These are phyloP conservation scores for Eristalis pertinax DNA, from an alignment of 2,888 invertebrate species.

Conservation along the genomic window DNA sequence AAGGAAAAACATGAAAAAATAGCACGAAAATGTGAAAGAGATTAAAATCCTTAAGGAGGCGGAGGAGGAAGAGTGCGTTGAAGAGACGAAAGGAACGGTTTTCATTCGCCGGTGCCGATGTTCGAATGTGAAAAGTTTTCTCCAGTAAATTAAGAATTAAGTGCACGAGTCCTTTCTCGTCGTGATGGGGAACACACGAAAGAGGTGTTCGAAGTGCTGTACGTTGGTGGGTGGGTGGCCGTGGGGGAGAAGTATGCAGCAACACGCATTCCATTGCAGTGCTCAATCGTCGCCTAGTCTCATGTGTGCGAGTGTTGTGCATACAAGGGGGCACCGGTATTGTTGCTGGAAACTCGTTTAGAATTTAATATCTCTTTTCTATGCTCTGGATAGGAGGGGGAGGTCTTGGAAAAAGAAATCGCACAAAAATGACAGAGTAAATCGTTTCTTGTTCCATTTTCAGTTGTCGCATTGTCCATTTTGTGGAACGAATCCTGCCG, in stretches of 20 bases:
- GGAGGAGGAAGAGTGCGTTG: not conserved
- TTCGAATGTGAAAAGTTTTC: conserved; percentile 69
- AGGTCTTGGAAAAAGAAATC: not conserved
- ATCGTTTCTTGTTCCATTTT: conserved; percentile 32
- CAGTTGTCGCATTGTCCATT: conserved; percentile 30
- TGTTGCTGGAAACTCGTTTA: conserved; percentile 56
- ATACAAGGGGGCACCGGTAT: too few species aligned
- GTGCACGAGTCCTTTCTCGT: conserved; percentile 37
- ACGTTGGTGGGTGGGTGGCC: not conserved
- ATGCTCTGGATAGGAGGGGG: conserved; percentile 21
- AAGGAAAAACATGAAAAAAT: not conserved
- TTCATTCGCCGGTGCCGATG: conserved; percentile 22
- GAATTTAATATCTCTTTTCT: conserved; percentile 35
- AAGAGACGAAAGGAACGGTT: conserved; percentile 36
- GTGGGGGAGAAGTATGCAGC: conserved; percentile 6
- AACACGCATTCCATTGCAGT: conserved; percentile 35
- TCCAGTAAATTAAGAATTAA: conserved; percentile 57
- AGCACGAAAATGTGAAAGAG: conserved; percentile 25
- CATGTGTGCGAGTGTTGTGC: conserved; percentile 12
- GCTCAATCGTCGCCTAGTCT: conserved; percentile 33
- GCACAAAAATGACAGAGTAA: conserved; percentile 28
- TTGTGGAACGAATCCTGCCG: conserved; percentile 12
- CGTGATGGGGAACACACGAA: not conserved
- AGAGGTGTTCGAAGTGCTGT: not conserved
- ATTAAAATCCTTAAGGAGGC: conserved; percentile 41